These are phyloP conservation scores for Phenacoccus solenopsis DNA, from an alignment of 1,140 invertebrate genomes.

Conservation along the genomic window DNA sequence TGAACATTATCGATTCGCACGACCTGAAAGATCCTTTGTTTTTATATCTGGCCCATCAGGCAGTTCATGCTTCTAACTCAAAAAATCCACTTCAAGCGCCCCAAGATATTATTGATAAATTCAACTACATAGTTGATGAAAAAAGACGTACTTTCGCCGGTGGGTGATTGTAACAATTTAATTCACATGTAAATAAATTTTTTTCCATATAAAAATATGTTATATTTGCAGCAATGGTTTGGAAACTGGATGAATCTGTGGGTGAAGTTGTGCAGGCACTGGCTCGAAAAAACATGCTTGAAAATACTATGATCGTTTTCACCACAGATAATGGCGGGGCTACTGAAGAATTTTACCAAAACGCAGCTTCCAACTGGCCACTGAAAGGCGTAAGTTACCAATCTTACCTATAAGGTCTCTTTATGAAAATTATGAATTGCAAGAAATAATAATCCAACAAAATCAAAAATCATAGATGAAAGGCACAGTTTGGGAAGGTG, in stretches of 20 bases:
- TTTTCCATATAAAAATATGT: too few species aligned
- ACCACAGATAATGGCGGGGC: slow-evolving; percentile 48
- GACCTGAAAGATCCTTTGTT: slow-evolving; percentile 48
- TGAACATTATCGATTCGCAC: slow-evolving; percentile 41
- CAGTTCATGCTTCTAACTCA: slow-evolving; percentile 54
- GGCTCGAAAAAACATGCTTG: slow-evolving; percentile 40
- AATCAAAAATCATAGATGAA: slow-evolving; percentile 21
- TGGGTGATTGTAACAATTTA: slow-evolving; percentile 40
- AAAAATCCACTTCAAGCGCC: slow-evolving; percentile 38
- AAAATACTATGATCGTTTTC: slow-evolving; percentile 45
- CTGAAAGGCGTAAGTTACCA: slow-evolving; percentile 40
- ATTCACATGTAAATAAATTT: too few species aligned
- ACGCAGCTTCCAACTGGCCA: slow-evolving; percentile 53
- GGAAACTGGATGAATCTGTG: slow-evolving; percentile 76
- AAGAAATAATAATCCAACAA: background rate
- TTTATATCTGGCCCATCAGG: slow-evolving; percentile 62
- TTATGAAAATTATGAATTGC: background rate
- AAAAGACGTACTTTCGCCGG: slow-evolving; percentile 65
- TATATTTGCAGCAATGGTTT: too few species aligned
- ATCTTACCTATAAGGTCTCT: background rate
- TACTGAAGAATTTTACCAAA: slow-evolving; percentile 35
- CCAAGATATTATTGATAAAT: slow-evolving; percentile 63
- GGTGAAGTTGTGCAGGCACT: slow-evolving; percentile 50
- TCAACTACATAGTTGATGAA: slow-evolving; percentile 57
- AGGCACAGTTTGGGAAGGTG: slow-evolving; percentile 45